A percentile compares a stretch with the other conserved stretches of the same genome.
phyloP scores from a whole-genome alignment of 2,888 invertebrate genomes.

The Drosophila pegasa region DNA sequence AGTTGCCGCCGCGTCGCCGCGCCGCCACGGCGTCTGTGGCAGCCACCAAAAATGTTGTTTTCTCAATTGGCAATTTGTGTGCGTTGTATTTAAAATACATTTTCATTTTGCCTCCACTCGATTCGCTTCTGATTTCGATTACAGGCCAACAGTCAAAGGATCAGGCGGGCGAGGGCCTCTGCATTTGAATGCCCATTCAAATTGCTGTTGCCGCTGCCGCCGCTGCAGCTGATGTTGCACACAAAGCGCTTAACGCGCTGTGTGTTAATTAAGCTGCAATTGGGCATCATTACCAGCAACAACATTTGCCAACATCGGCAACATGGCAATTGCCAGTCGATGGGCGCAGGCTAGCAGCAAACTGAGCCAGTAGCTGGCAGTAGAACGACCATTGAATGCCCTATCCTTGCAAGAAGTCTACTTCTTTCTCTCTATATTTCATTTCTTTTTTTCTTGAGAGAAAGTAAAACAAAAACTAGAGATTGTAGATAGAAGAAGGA shows the following conservation, averaged over 20 bases:
- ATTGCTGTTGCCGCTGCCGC: neutral
- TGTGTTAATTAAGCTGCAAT: constrained; percentile 79
- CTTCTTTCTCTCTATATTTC: too few species aligned
- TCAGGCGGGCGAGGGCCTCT: neutral
- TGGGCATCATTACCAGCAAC: constrained; percentile 74
- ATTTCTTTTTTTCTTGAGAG: too few species aligned
- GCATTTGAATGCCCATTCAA: constrained; percentile 46
- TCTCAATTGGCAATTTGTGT: constrained; percentile 33
- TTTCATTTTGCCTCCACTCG: constrained; percentile 14
- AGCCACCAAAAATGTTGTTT: constrained; percentile 40
- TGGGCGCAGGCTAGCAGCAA: constrained; percentile 25
- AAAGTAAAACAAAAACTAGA: too few species aligned
- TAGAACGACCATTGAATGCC: constrained; percentile 10
- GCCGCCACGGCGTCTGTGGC: constrained; percentile 30
- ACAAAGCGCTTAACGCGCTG: constrained; percentile 74
- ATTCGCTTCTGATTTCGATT: constrained; percentile 60
- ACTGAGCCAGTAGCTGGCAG: neutral
- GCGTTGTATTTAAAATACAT: constrained; percentile 42
- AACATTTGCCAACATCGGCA: constrained; percentile 61
- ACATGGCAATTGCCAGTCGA: constrained; percentile 38
- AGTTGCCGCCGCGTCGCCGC: constrained; percentile 33
- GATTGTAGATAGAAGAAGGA: too few species aligned
- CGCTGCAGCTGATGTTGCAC: constrained; percentile 34
- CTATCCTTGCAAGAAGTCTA: too few species aligned
- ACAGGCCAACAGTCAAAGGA: constrained; percentile 68